phyloP scores from a whole-genome alignment of 2,888 invertebrate species.

The Synanthedon tipuliformis region DNA sequence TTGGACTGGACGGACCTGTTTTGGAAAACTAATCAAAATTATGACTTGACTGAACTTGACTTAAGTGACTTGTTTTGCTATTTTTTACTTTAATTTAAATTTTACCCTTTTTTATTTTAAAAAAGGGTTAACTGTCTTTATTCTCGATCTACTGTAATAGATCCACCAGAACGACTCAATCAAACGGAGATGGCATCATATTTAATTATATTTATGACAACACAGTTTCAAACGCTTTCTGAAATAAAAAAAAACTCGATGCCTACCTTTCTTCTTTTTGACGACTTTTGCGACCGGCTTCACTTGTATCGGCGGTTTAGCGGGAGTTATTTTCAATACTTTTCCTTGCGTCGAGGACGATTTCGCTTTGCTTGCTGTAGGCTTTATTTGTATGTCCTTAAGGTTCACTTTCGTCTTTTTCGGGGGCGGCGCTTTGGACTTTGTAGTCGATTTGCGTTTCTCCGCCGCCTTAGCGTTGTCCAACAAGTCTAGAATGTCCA shows the following conservation, averaged over 20 bases:
- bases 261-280: constrained; percentile 65
- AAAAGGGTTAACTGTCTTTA: too few species aligned
- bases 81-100: too few species aligned
- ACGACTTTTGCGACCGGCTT: constrained; percentile 14
- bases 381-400: constrained; percentile 28
- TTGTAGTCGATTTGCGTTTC: constrained; percentile 43
- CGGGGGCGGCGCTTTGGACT: constrained; percentile 29
- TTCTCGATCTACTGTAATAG: too few species aligned
- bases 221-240: constrained; percentile 14
- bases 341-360: neutral
- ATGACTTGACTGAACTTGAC: too few species aligned
- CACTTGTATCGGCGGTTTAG: constrained; percentile 6
- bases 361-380: constrained; percentile 35
- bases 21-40: too few species aligned
- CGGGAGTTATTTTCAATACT: neutral
- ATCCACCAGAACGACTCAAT: too few species aligned
- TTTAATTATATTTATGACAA: constrained; percentile 24
- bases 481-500: constrained; percentile 38
- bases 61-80: too few species aligned
- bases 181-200: constrained; percentile 3
- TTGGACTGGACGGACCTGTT: too few species aligned
- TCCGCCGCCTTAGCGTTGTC: constrained; percentile 37
- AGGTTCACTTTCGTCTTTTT: constrained; percentile 38
- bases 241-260: constrained; percentile 9
- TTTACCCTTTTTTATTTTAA: too few species aligned